Base-by-base conservation (phyloP, 2,797 vertebrate genomes). In the Hoplostethus mediterraneus region DNA sequence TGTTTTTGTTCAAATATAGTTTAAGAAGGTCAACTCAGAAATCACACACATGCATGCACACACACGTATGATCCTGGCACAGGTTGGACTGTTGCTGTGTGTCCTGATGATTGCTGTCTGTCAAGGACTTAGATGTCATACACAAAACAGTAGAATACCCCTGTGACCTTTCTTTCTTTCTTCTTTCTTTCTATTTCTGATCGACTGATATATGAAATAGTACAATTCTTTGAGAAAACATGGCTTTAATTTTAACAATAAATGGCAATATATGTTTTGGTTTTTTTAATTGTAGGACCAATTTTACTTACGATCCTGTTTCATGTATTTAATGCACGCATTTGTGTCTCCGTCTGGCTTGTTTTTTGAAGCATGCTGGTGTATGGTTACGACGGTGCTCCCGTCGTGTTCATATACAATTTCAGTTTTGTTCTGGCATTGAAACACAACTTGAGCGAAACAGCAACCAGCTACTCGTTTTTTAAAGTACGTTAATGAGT, bases 381-480 rank as follows among this genome's bases (percentile, higher is more conserved):
- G 33, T 53, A 25, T 45, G 28, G 2, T 28, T 1, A 28, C 3
- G 28, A 28, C 28, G 48, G 52, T 54, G 57, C 44, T 63, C 16
- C 45, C 11, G 49, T 56, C 14, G 54, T 6, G 16, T 7, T n/a
- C 40, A 6, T 2, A 31, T 10, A 36, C 28, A 11, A 8, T 8
- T 6, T 36, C 6, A 36, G 28, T 53, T 25, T 17, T 13, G 12
- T 10, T 10, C 21, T 1, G 28, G 10, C 21, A 13, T 48, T 13
- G 38, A 47, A 48, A 28, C 47, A 71, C 44, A 73, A 52, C 65
- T 38, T 48, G 52, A 80, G 53, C 38, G 30, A 67, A 52, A 65
- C 33, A 13, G 52, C 42, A 51, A 7, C 51, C 53, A 65, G 54
- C 67, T 66, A 59, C 73, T 62, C 73, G 80, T 75, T 74, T 75